phyloP scores from a whole-genome alignment of 1,140 invertebrate species.

The Drosophila malerkotliana region DNA sequence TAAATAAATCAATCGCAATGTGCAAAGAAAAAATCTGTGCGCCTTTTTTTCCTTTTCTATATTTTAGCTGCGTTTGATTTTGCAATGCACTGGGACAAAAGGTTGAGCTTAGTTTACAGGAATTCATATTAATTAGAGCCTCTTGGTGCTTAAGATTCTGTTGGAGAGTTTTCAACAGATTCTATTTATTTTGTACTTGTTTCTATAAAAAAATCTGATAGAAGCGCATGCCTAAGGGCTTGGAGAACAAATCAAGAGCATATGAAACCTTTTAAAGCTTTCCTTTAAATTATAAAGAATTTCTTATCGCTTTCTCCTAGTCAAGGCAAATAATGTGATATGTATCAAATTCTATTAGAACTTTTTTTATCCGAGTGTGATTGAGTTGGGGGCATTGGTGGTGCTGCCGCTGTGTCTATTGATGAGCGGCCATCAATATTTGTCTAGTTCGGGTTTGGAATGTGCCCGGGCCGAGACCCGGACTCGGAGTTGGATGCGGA shows the following conservation, averaged over 20 bases:
- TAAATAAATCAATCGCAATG: slow-evolving; percentile 80
- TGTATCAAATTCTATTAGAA: not conserved
- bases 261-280: no score
- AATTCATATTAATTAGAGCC: not conserved
- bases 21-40: slow-evolving; percentile 53
- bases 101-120: not conserved
- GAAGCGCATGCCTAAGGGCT: no score
- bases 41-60: slow-evolving; percentile 35
- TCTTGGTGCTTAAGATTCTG: no score
- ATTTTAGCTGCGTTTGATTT: slow-evolving; percentile 69
- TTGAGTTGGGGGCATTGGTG: slow-evolving; percentile 36
- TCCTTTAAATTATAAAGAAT: not conserved
- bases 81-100: slow-evolving; percentile 10
- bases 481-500: slow-evolving; percentile 49
- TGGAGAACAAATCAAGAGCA: no score
- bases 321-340: not conserved
- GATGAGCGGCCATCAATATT: slow-evolving; percentile 82
- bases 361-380: slow-evolving; percentile 9
- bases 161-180: no score
- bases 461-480: slow-evolving; percentile 66
- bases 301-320: not conserved
- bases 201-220: no score
- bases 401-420: slow-evolving; percentile 62
- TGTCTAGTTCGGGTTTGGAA: slow-evolving; percentile 79
- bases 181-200: no score